phyloP scores from a whole-genome alignment of 1,140 invertebrate species.

The Orussus abietinus region DNA sequence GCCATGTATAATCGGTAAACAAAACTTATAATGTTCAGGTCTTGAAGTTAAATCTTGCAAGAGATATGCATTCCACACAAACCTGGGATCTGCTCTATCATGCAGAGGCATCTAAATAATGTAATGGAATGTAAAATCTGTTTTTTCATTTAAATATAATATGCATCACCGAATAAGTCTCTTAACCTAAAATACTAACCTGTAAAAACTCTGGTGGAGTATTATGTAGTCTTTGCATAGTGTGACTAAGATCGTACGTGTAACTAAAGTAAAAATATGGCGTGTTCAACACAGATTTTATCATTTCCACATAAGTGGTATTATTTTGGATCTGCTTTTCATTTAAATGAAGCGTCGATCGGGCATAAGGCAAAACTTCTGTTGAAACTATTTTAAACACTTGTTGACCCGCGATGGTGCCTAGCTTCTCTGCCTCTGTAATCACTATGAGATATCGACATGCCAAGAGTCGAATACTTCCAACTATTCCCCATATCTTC shows the following conservation, averaged over 20 bases:
- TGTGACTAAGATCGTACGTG: constrained; percentile 90
- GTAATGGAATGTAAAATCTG: constrained; percentile 16
- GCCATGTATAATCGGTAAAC: constrained; percentile 83
- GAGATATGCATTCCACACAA: constrained; percentile 90
- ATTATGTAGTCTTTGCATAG: constrained; percentile 84
- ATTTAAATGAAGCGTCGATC: constrained; percentile 79
- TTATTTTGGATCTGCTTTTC: constrained; percentile 77
- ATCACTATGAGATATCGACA: constrained; percentile 89
- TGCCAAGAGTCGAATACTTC: constrained; percentile 78
- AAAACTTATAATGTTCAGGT: constrained; percentile 72
- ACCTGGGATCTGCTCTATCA: constrained; percentile 78
- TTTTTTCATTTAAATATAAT: constrained; percentile 8
- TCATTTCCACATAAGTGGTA: constrained; percentile 74
- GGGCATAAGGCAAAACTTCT: constrained; percentile 83
- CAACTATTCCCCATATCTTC: constrained; percentile 85
- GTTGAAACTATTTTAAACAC: constrained; percentile 82
- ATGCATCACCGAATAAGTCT: constrained; percentile 8
- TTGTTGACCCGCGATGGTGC: constrained; percentile 78
- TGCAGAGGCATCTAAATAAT: constrained; percentile 61
- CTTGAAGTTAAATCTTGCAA: constrained; percentile 65
- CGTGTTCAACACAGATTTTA: constrained; percentile 72
- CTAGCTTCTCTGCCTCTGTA: constrained; percentile 79
- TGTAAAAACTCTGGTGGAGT: constrained; percentile 81
- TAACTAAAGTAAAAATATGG: constrained; percentile 90
- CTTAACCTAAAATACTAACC: constrained; percentile 37